Evolutionary conservation across 2,888 invertebrate genomes (phyloP), one percentile per base, ranked within the genome.

Genomic region (Corbicula japonica): DNA sequence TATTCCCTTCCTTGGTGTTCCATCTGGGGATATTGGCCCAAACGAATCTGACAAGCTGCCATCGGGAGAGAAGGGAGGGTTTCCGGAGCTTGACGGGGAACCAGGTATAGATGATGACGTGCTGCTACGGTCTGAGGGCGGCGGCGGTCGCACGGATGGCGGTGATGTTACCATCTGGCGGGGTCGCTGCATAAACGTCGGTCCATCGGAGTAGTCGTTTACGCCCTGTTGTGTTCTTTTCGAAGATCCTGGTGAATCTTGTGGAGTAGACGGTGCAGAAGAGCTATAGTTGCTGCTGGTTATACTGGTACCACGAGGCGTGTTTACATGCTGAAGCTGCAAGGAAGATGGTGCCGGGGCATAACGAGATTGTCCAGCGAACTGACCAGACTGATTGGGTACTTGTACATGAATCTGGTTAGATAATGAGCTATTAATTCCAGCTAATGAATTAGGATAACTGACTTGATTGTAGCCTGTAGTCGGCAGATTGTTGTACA

Each of bases 41-140:
- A 74, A 79, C 21, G 76, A 63, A 54, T 76, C 80, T 12, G 83
- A 78, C 50, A 58, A 56, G 46, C 77, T 71, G 38, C 77, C 74
- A 12, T 83, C 84, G 18, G 83, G 76, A 12, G 73, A 76, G 21
- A 72, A 48, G n/a, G 80, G 70, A 26, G 78, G 23, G 8, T 66
- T 68, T 54, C 74, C 72, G 15, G 70, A 60, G 56, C 86, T 84
- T 10, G 70, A 56, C 4, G 86, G 86, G 2, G 86, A 87, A 28
- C 84, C 83, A 12, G 86, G 85, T n/a, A 83, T 76, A 8, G 86
- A 86, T 12, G 85, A 84, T 26, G 85, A 84, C 18, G 82, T 85
- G 46, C 85, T 86, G 35, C 80, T 83, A 10, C 76, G 12, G 76
- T 58, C 30, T 21, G 70, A 66, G 38, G 66, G 38, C 21, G 66